Percentiles rank a stretch among this genome's conserved stretches.
phyloP scores from a whole-genome alignment of 2,113 vertebrate species.

The Thunnus thynnus region DNA sequence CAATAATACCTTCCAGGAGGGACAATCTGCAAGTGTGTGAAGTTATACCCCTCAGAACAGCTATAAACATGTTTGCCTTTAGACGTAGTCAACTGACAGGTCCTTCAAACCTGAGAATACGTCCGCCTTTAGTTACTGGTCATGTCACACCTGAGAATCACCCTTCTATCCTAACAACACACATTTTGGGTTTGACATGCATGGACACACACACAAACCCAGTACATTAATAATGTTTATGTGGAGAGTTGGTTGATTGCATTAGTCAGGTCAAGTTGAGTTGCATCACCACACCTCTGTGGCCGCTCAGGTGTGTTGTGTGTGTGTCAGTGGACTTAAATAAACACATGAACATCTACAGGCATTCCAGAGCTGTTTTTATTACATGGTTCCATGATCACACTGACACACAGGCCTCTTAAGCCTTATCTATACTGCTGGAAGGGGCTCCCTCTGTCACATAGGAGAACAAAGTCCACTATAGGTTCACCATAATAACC shows the following conservation, averaged over 20 bases:
- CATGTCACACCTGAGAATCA: too few relatives aligned
- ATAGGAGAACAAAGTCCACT: slow-evolving; percentile 61
- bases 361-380: slow-evolving; percentile 44
- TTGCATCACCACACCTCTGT: slow-evolving; percentile 10
- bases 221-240: neutral
- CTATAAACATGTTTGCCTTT: too few relatives aligned
- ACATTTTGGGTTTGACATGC: neutral
- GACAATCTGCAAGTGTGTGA: too few relatives aligned
- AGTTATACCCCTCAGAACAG: too few relatives aligned
- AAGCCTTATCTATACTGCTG: slow-evolving; percentile 62
- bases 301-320: slow-evolving; percentile 30
- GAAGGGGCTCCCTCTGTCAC: slow-evolving; percentile 46
- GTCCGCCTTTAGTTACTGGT: too few relatives aligned
- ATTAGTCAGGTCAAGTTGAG: neutral
- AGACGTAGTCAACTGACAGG: too few relatives aligned
- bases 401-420: slow-evolving; percentile 38
- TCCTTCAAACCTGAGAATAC: too few relatives aligned
- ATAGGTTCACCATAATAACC: slow-evolving; percentile 46
- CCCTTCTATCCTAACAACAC: neutral
- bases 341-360: slow-evolving; percentile 33
- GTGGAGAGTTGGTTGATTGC: neutral
- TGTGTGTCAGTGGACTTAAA: slow-evolving; percentile 30
- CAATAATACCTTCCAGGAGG: too few relatives aligned
- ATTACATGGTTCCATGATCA: slow-evolving; percentile 54
- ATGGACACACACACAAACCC: neutral